Percentiles rank a stretch among this genome's conserved stretches.
phyloP scores from a whole-genome alignment of 1,140 invertebrate genomes.

The Ips typographus region DNA sequence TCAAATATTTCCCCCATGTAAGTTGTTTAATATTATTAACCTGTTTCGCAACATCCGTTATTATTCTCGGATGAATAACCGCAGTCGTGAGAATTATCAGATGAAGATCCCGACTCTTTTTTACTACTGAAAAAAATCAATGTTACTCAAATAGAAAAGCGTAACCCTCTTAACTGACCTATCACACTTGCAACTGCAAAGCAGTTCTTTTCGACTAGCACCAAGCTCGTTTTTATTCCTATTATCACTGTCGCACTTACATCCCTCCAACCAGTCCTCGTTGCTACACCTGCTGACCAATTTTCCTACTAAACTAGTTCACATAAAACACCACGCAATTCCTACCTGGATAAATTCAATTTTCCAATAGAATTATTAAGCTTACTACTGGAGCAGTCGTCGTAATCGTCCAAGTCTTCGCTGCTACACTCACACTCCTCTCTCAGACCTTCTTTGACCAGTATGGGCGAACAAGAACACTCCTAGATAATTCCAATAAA shows the following conservation, averaged over 20 bases:
- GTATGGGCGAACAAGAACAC: slow-evolving; percentile 38
- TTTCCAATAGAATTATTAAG: slow-evolving; percentile 24
- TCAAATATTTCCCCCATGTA: background rate
- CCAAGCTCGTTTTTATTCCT: slow-evolving; percentile 32
- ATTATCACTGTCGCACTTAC: slow-evolving; percentile 40
- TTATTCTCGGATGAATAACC: slow-evolving; percentile 81
- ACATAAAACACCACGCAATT: background rate
- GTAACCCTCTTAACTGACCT: background rate
- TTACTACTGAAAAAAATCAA: slow-evolving; percentile 29
- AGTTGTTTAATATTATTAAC: background rate
- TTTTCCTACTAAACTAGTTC: too few species aligned
- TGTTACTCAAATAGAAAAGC: background rate
- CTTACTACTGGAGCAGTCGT: slow-evolving; percentile 30
- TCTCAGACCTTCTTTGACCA: slow-evolving; percentile 8
- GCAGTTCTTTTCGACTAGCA: slow-evolving; percentile 18
- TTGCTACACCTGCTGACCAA: slow-evolving; percentile 28
- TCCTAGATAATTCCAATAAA: slow-evolving; percentile 23
- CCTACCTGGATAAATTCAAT: background rate
- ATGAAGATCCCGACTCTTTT: slow-evolving; percentile 58
- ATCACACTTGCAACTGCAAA: slow-evolving; percentile 40
- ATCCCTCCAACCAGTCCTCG: slow-evolving; percentile 41
- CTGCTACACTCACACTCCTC: slow-evolving; percentile 30
- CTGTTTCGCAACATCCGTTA: slow-evolving; percentile 65
- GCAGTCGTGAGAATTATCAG: slow-evolving; percentile 77
- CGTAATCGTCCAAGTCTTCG: slow-evolving; percentile 35